phyloP scores from a whole-genome alignment of 1,140 invertebrate genomes.

The Chrysoperla carnea region DNA sequence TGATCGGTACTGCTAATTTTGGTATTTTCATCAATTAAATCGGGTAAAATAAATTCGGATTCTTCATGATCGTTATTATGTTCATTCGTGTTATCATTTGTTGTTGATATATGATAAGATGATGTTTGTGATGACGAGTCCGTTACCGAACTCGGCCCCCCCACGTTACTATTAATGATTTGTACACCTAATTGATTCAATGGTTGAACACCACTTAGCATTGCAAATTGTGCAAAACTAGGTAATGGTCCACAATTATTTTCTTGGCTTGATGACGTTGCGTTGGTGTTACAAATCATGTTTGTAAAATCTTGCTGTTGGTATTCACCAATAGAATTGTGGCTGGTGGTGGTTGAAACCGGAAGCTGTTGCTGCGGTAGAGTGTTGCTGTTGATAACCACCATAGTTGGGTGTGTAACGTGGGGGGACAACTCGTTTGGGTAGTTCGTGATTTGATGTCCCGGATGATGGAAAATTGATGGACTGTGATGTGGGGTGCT shows the following conservation, averaged over 20 bases:
- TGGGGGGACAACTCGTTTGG: slow-evolving; percentile 68
- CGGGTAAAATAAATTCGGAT: background rate
- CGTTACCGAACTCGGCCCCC: slow-evolving; percentile 45
- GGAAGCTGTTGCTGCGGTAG: slow-evolving; percentile 16
- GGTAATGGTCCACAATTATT: slow-evolving; percentile 30
- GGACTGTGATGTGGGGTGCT: slow-evolving; percentile 25
- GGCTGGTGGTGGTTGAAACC: slow-evolving; percentile 34
- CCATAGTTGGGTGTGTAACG: slow-evolving; percentile 64
- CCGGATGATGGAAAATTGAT: slow-evolving; percentile 31
- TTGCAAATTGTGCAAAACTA: slow-evolving; percentile 40
- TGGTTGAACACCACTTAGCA: slow-evolving; percentile 27
- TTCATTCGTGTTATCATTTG: slow-evolving; percentile 23
- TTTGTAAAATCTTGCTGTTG: slow-evolving; percentile 8
- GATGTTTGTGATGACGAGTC: slow-evolving; percentile 24
- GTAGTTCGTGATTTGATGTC: slow-evolving; percentile 43
- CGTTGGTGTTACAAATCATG: background rate
- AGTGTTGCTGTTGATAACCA: slow-evolving; percentile 38
- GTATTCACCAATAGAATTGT: slow-evolving; percentile 52
- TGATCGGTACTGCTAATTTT: no score
- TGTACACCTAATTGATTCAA: slow-evolving; percentile 14
- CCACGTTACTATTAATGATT: slow-evolving; percentile 40
- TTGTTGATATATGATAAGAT: slow-evolving; percentile 24
- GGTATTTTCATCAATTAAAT: no score
- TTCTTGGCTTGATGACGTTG: slow-evolving; percentile 6
- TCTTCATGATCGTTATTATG: background rate